Base-by-base conservation (phyloP, 2,113 vertebrate species). In the Xenopus tropicalis region DNA sequence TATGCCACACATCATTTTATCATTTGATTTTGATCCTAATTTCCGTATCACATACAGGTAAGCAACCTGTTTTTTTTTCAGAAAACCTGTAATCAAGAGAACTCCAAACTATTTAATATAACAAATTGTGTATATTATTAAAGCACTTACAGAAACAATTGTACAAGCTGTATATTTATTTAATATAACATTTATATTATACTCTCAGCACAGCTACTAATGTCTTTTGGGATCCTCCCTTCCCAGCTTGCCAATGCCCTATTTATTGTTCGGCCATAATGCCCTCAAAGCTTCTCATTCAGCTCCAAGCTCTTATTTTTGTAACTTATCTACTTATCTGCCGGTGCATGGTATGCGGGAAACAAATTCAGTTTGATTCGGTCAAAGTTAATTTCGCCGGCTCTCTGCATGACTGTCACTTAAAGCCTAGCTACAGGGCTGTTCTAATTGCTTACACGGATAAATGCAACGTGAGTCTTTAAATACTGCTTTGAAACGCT, bases 361-460 rank as follows among this genome's bases (percentile, higher is more conserved):
- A 23, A 37, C 61, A 63, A 37, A 37, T 63, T 63, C 25, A 63
- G 17, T 63, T 37, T 37, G 14, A 37, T 29, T 37, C 19, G 25
- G 16, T 29, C 61, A 63, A 63, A 29, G 17, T 63, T 37, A 37
- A 29, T 63, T 63, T 63, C 11, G 19, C 16, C 17, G 11, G 61
- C 29, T 63, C 24, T 17, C 25, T 23, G 29, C 61, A 37, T 25
- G 25, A 63, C 29, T 63, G 24, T 63, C 16, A 63, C 61, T 37
- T 63, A 25, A 7, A 21, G 62, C 62, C 42, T 65, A 44, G 62
- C 62, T 44, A 20, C 37, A 65, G 62, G 62, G 19, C 29, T 65
- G 62, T 37, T 44, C 43, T 44, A 65, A 65, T 44, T 44, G 62
- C 62, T 43, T 44, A 65, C n/a, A 43, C 23, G 13, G 37, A 3